A percentile compares a stretch with the other conserved stretches of the same genome.
Evolutionary conservation across 2,797 vertebrate genomes (phyloP).

Genomic region (Thunnus albacares): DNA sequence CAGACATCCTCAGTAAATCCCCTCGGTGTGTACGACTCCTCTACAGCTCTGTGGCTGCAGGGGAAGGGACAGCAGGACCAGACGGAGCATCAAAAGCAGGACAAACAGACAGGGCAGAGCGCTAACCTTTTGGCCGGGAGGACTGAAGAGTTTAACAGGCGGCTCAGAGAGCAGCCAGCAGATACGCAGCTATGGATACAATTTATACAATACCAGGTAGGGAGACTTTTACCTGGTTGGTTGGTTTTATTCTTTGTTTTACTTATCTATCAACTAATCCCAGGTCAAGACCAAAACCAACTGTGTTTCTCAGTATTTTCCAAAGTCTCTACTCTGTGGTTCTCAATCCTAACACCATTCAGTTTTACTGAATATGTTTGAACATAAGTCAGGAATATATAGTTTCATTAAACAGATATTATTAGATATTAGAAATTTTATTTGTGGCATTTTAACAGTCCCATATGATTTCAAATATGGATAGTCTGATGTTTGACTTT

Average conservation of each 20-base stretch:
- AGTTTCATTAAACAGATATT: too few species aligned
- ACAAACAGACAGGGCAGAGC: slow-evolving; percentile 15
- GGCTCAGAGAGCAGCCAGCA: slow-evolving; percentile 90
- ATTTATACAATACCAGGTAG: slow-evolving; percentile 94
- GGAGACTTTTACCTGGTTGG: neutral
- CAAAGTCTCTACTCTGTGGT: neutral
- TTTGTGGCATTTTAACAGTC: too few species aligned
- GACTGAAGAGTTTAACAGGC: slow-evolving; percentile 94
- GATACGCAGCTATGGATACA: slow-evolving; percentile 92
- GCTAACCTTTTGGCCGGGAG: slow-evolving; percentile 60
- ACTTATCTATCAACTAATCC: neutral
- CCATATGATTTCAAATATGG: too few species aligned
- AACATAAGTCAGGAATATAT: too few species aligned
- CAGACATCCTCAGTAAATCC: slow-evolving; percentile 85
- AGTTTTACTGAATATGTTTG: neutral
- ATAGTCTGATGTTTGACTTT: too few species aligned
- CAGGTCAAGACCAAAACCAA: neutral
- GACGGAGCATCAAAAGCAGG: slow-evolving; percentile 41
- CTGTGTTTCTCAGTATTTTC: too few species aligned
- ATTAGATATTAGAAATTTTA: too few species aligned
- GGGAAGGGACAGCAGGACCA: slow-evolving; percentile 87
- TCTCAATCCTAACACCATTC: too few species aligned
- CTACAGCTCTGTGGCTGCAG: slow-evolving; percentile 92
- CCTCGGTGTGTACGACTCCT: slow-evolving; percentile 92
- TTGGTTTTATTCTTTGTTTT: neutral